These are phyloP conservation scores for Pseudocheirus occidentalis DNA, from an alignment of 2,797 vertebrate species.

Conservation along the genomic window DNA sequence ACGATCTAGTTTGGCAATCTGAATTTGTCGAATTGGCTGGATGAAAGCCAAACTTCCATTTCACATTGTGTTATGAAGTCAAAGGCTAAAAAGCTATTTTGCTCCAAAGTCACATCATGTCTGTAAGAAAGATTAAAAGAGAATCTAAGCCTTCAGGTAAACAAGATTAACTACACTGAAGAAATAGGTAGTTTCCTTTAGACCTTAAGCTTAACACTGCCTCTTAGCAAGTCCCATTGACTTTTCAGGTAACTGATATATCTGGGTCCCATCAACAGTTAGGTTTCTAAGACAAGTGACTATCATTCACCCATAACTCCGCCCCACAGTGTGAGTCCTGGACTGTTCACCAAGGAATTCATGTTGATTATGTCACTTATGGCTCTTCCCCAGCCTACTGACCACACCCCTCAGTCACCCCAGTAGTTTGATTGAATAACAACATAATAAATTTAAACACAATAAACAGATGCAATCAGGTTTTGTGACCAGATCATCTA, in stretches of 20 bases:
- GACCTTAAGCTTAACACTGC: constrained; percentile 2
- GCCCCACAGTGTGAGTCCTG: background rate
- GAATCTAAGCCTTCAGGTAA: background rate
- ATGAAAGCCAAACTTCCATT: constrained; percentile 40
- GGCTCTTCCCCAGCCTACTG: background rate
- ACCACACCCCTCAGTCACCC: background rate
- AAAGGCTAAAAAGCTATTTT: background rate
- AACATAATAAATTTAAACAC: background rate
- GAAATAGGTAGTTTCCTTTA: constrained; percentile 23
- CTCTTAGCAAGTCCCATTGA: background rate
- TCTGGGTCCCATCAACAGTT: background rate
- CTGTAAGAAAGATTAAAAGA: background rate
- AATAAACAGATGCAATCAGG: background rate
- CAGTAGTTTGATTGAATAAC: background rate
- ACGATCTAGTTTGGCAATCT: background rate
- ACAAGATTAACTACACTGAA: background rate
- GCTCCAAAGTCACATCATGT: background rate
- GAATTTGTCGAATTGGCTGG: constrained; percentile 56
- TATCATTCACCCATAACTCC: background rate
- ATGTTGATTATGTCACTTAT: background rate
- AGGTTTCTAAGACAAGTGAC: background rate
- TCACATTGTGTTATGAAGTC: background rate
- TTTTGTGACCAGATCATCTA: background rate
- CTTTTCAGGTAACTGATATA: background rate
- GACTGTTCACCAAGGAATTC: background rate